A percentile compares a stretch with the other conserved stretches of the same genome.
These are phyloP conservation scores for Lordiphosa fenestrarum DNA, from an alignment of 2,888 invertebrate species.

Conservation along the genomic window DNA sequence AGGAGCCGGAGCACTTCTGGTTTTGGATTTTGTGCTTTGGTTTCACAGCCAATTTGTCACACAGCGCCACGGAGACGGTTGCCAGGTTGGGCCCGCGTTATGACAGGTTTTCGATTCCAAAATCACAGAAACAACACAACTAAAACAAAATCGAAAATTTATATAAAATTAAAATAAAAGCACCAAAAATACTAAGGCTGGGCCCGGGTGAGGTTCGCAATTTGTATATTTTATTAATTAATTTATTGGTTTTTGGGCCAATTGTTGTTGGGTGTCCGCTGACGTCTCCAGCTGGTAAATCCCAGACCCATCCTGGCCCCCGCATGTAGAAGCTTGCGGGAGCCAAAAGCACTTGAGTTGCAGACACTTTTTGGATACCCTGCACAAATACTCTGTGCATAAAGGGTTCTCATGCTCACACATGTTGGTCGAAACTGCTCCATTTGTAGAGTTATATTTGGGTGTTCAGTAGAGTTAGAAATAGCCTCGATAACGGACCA, in stretches of 20 bases:
- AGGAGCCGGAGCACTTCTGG: slow-evolving; percentile 70
- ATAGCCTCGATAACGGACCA: no score
- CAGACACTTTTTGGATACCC: no score
- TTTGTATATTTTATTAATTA: slow-evolving; percentile 53
- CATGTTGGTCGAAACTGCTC: no score
- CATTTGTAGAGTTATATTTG: no score
- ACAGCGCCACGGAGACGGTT: slow-evolving; percentile 11
- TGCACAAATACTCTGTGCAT: no score
- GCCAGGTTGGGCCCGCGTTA: slow-evolving; percentile 31
- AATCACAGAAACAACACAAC: slow-evolving; percentile 10
- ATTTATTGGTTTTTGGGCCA: slow-evolving; percentile 62
- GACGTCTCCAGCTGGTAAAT: slow-evolving; percentile 46
- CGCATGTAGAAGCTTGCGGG: no score
- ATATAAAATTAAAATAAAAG: slow-evolving; percentile 2
- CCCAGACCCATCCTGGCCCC: slow-evolving; percentile 28
- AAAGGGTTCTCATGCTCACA: no score
- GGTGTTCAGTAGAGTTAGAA: no score
- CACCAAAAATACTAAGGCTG: no score
- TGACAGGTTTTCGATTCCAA: slow-evolving; percentile 37
- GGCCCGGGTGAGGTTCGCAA: slow-evolving; percentile 17
- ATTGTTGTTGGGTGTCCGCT: slow-evolving; percentile 32
- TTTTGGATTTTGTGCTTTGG: slow-evolving; percentile 10
- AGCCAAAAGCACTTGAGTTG: no score
- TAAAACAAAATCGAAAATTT: neutral
- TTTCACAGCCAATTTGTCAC: slow-evolving; percentile 59